Conservation (phyloP, 53 echinoderm and acorn worm species). For the Actinopyga echinites region DNA sequence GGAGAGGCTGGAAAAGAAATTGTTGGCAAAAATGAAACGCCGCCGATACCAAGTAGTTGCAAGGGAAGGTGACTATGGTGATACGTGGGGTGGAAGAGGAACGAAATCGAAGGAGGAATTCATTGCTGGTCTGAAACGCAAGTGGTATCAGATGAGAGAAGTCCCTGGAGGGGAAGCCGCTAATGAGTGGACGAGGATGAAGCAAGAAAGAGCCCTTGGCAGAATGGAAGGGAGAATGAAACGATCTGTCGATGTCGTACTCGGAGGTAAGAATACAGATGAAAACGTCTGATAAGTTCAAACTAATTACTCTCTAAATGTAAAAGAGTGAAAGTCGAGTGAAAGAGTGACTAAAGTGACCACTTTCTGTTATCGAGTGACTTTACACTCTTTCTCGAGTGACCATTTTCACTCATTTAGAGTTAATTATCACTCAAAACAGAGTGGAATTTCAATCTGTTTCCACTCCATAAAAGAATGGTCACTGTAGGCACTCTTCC, state of each 20-base stretch:
- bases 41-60: not conserved
- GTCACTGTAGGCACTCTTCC: too few relatives aligned
- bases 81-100: not conserved
- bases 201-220: not conserved
- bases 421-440: too few relatives aligned
- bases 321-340: too few relatives aligned
- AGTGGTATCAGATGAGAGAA: not conserved
- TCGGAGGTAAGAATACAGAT: not conserved
- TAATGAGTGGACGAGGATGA: not conserved
- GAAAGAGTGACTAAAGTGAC: too few relatives aligned
- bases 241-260: not conserved
- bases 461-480: too few relatives aligned
- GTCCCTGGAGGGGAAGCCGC: not conserved
- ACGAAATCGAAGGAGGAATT: not conserved
- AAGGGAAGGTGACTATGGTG: not conserved
- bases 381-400: too few relatives aligned
- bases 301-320: too few relatives aligned
- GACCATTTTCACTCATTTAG: too few relatives aligned
- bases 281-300: not conserved
- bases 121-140: not conserved
- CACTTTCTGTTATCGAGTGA: too few relatives aligned
- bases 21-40: not conserved
- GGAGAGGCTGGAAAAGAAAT: not conserved
- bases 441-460: too few relatives aligned
- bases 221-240: not conserved